Percentiles rank a stretch among this genome's conserved stretches.
Evolutionary conservation across 1,140 invertebrate species (phyloP).

Genomic region (Hyphantria cunea): DNA sequence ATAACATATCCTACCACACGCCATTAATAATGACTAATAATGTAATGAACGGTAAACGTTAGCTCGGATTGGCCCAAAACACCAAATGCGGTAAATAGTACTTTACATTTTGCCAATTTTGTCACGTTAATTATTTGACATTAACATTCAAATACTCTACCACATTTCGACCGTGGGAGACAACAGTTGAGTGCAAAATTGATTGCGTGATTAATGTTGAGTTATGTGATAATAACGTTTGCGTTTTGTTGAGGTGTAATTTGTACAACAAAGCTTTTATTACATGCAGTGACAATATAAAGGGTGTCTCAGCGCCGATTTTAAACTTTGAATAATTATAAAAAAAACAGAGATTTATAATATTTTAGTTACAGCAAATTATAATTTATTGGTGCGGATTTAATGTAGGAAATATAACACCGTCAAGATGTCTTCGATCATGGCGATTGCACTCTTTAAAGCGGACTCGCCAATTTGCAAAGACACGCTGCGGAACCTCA

Average conservation of each 20-base stretch:
- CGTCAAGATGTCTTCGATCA: too few species aligned
- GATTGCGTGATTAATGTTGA: not conserved
- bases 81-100: constrained; percentile 22
- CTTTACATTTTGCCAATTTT: constrained; percentile 21
- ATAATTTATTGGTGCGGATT: too few species aligned
- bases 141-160: constrained; percentile 7
- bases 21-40: constrained; percentile 20
- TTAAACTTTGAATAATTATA: too few species aligned
- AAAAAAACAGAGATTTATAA: too few species aligned
- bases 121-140: constrained; percentile 24
- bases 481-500: too few species aligned
- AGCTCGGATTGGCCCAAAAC: constrained; percentile 21
- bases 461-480: too few species aligned
- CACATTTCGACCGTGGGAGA: constrained; percentile 10
- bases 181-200: constrained; percentile 16
- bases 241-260: constrained; percentile 21
- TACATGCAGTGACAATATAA: constrained; percentile 7
- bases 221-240: constrained; percentile 11
- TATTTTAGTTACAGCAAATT: too few species aligned
- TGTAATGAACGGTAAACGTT: constrained; percentile 6
- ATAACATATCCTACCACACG: constrained; percentile 14
- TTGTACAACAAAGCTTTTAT: constrained; percentile 17
- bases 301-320: too few species aligned
- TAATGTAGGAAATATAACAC: too few species aligned
- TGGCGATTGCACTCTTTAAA: too few species aligned